Evolutionary conservation across 2,797 vertebrate species (phyloP).

Genomic region (Coracias cyanogaster): DNA sequence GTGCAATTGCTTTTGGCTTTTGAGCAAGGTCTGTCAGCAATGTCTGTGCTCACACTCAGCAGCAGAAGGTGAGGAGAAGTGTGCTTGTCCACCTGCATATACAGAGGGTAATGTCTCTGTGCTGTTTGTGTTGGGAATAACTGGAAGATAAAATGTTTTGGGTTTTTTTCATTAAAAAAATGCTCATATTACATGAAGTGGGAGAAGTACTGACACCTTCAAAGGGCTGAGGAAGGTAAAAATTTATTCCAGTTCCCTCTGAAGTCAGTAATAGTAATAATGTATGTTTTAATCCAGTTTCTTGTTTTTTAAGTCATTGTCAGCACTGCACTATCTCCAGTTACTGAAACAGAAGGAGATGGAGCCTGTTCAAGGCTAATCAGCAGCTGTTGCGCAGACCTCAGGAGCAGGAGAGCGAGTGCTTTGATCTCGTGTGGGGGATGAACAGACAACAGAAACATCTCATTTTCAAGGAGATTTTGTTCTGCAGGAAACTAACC

Average conservation of each 20-base stretch:
- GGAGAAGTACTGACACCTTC: not conserved
- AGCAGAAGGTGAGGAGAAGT: not conserved
- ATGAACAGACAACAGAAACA: slow-evolving; percentile 10
- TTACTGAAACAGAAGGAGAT: slow-evolving; percentile 61
- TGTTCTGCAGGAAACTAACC: not conserved
- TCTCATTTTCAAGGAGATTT: slow-evolving; percentile 37
- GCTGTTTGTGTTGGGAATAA: not conserved
- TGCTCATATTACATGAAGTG: accelerated
- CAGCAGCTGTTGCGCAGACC: slow-evolving; percentile 44
- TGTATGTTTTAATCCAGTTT: not conserved
- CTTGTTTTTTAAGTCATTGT: not conserved
- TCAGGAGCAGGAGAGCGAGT: not conserved
- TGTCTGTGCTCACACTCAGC: not conserved
- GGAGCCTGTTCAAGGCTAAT: slow-evolving; percentile 60
- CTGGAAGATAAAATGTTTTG: not conserved
- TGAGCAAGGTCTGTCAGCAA: not conserved
- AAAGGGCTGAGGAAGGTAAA: not conserved
- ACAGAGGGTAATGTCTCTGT: not conserved
- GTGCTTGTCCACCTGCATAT: not conserved
- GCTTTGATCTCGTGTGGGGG: slow-evolving; percentile 58
- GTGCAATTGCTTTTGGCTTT: not conserved
- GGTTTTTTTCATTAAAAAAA: not conserved
- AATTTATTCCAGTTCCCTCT: not conserved
- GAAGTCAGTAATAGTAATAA: not conserved
- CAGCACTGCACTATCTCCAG: not conserved